phyloP scores from a whole-genome alignment of 2,113 vertebrate genomes.

The Sula dactylatra region DNA sequence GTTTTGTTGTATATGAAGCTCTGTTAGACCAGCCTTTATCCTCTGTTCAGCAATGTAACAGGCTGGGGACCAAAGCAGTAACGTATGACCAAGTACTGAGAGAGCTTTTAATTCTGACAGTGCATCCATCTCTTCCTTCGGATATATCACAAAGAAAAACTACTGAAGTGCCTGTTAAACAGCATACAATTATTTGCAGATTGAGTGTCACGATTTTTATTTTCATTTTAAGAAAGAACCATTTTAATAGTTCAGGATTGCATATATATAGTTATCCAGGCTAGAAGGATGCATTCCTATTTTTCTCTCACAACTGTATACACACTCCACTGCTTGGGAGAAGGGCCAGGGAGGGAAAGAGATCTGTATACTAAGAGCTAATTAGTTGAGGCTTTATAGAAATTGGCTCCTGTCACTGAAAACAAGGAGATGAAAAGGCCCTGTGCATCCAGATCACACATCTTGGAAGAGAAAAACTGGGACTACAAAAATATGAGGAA shows the following conservation, averaged over 20 bases:
- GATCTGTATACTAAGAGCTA: not conserved
- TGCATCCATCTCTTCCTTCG: slow-evolving; percentile 16
- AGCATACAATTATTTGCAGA: slow-evolving; percentile 19
- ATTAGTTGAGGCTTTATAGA: not conserved
- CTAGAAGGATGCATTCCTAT: not conserved
- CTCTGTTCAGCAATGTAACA: not conserved
- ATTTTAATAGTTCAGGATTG: not conserved
- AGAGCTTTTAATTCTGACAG: slow-evolving; percentile 22
- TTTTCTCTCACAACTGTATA: not conserved
- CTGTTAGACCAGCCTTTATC: not conserved
- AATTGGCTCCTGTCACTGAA: not conserved
- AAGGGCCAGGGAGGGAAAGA: not conserved
- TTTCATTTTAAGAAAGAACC: not conserved
- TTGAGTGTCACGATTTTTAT: not conserved
- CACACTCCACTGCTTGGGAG: not conserved
- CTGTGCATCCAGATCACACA: not conserved
- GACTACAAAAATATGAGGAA: not conserved
- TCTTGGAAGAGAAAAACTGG: not conserved
- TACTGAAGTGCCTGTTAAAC: not conserved
- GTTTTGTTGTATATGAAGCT: not conserved
- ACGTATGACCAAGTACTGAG: slow-evolving; percentile 22
- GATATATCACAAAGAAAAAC: not conserved
- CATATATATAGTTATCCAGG: not conserved
- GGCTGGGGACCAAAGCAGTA: slow-evolving; percentile 33
- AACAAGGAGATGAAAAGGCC: not conserved